phyloP scores from a whole-genome alignment of 2,888 invertebrate genomes.

The Antheraea assamensis region DNA sequence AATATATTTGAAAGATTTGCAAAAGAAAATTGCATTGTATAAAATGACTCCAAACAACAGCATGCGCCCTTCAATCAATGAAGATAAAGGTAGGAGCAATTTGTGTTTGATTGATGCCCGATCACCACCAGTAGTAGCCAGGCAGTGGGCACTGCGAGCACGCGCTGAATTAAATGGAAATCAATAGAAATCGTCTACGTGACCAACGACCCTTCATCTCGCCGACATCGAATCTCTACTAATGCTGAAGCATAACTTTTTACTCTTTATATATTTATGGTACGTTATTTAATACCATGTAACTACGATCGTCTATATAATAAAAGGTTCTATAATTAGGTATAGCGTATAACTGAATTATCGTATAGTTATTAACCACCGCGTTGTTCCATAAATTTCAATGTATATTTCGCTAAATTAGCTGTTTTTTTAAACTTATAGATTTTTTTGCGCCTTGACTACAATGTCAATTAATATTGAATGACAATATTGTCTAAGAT shows the following conservation, averaged over 20 bases:
- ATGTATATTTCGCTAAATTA: too few relatives aligned
- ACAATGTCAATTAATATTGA: too few relatives aligned
- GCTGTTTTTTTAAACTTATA: too few relatives aligned
- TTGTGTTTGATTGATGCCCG: slow-evolving; percentile 53
- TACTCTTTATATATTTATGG: not conserved
- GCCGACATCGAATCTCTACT: slow-evolving; percentile 37
- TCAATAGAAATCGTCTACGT: slow-evolving; percentile 75
- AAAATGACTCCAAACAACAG: slow-evolving; percentile 22
- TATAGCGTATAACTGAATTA: too few relatives aligned
- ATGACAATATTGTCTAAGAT: too few relatives aligned
- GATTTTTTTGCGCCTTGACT: too few relatives aligned
- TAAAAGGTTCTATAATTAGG: too few relatives aligned
- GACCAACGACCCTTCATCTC: slow-evolving; percentile 65
- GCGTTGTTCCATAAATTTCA: too few relatives aligned
- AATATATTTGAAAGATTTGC: not conserved
- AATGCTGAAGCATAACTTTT: not conserved
- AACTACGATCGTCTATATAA: too few relatives aligned
- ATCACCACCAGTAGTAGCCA: slow-evolving; percentile 36
- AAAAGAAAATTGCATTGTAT: slow-evolving; percentile 1
- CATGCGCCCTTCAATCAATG: slow-evolving; percentile 63
- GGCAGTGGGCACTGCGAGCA: slow-evolving; percentile 58
- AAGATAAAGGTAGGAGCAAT: slow-evolving; percentile 62
- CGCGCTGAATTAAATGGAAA: slow-evolving; percentile 80
- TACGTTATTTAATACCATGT: not conserved
- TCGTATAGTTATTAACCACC: too few relatives aligned